Conservation (phyloP, 2,797 vertebrate species). For the Trachurus trachurus region DNA sequence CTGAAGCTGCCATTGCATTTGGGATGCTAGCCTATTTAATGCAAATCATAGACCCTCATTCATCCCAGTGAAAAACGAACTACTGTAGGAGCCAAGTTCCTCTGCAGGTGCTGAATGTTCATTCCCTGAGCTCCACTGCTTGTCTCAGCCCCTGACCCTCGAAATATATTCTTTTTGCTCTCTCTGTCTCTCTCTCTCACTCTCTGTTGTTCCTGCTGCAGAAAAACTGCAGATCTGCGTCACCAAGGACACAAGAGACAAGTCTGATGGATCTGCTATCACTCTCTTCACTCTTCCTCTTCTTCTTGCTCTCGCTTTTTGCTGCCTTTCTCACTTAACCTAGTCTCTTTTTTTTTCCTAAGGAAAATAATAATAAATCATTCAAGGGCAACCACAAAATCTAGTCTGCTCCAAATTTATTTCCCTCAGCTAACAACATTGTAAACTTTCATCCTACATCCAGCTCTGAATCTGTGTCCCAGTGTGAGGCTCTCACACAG, state of each 20-base stretch:
- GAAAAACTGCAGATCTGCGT: constrained; percentile 74
- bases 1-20: constrained; percentile 51
- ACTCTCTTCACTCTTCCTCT: constrained; percentile 14
- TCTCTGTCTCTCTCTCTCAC: constrained; percentile 18
- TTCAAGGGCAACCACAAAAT: constrained; percentile 20
- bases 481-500: constrained; percentile 1
- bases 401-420: constrained; percentile 3
- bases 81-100: constrained; percentile 58
- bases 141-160: constrained; percentile 68
- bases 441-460: neutral
- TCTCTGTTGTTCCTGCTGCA: constrained; percentile 64
- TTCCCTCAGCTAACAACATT: constrained; percentile 1
- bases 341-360: neutral
- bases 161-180: constrained; percentile 42
- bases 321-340: constrained; percentile 20
- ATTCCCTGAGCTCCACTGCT: constrained; percentile 55
- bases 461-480: constrained; percentile 7
- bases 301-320: constrained; percentile 35
- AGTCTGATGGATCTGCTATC: constrained; percentile 65
- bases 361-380: neutral
- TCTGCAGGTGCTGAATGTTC: constrained; percentile 60
- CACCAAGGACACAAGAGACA: constrained; percentile 75
- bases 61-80: constrained; percentile 44
- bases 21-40: constrained; percentile 54
- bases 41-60: constrained; percentile 59